Evolutionary conservation across 2,113 vertebrate genomes (phyloP), one percentile per base, ranked within the genome.

Genomic region (Nothoprocta pentlandii): DNA sequence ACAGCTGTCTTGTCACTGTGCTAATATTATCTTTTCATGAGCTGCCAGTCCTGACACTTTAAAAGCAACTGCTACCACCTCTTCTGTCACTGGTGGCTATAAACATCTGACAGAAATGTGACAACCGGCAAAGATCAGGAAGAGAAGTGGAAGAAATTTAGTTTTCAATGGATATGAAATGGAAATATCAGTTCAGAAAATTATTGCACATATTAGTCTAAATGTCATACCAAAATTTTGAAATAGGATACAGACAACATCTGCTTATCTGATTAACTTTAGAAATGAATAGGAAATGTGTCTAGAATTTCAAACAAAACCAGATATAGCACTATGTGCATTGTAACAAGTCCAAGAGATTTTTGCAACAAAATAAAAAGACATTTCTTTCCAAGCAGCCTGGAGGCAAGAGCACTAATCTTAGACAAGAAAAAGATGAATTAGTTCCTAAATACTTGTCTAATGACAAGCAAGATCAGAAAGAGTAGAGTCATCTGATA

Each of bases 1-100:
- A 30, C 36, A 77, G 44, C 62, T 80, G 39, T 46, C 69, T 41
- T 66, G 2, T 36, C 56, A 41, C 36, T 25, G 30, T 66, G 34
- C 71, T 86, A 93, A 22, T 77, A 82, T 26, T 51, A 91, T 41
- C n/a, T 91, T 67, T 63, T 28, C 54, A 80, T 54, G 20, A 91
- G 42, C 71, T 85, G 76, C 54, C 85, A 93, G 9, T 6, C 47
- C 49, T 53, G 78, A 91, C 82, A 85, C 56, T 80, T 87, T 51
- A 85, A 91, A 95, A 94, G 79, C 68, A 93, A 91, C 42, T 81
- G n/a, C 61, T 81, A 69, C 47, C 30, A 78, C 66, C 32, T 78
- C 42, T 87, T 92, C 83, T 70, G 44, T 74, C 85, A 82, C 63
- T 1, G 0, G 8, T 67, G 26, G 26, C 51, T 90, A 71, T 76